A percentile compares a stretch with the other conserved stretches of the same genome.
Evolutionary conservation across 2,113 vertebrate genomes (phyloP).

Genomic region (Emydocephalus ijimae): DNA sequence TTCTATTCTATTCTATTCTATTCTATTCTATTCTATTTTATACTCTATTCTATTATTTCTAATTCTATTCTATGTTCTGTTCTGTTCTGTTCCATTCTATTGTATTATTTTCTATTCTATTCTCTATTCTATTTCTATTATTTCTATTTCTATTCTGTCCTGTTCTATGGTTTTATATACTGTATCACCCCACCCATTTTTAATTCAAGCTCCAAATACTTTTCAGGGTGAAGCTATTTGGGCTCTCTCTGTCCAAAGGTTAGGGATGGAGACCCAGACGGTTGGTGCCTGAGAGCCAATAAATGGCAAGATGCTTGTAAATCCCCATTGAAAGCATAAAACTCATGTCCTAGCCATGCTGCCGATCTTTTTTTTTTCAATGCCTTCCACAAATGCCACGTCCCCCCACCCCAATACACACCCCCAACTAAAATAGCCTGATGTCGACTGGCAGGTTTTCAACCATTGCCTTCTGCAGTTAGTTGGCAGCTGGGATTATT

Average conservation of each 20-base stretch:
- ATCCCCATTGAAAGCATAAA: background rate
- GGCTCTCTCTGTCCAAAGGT: background rate
- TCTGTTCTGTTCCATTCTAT: no score
- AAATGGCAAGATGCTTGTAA: background rate
- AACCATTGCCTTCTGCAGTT: background rate
- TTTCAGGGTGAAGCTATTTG: background rate
- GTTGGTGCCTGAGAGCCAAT: background rate
- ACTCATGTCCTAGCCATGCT: background rate
- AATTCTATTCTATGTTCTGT: no score
- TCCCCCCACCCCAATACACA: fast-evolving
- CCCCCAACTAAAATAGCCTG: background rate
- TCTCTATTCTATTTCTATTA: no score
- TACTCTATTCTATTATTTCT: no score
- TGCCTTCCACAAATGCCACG: background rate
- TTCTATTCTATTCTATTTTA: no score
- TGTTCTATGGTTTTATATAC: background rate
- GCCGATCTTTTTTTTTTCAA: background rate
- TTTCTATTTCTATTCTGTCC: no score
- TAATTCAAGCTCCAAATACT: background rate
- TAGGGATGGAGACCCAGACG: background rate
- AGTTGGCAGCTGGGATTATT: background rate
- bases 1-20: no score
- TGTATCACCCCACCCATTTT: background rate
- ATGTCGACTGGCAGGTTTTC: background rate
- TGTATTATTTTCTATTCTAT: no score